Evolutionary conservation across 2,797 vertebrate genomes (phyloP), one percentile per base, ranked within the genome.

Genomic region (Neomorphus geoffroyi): DNA sequence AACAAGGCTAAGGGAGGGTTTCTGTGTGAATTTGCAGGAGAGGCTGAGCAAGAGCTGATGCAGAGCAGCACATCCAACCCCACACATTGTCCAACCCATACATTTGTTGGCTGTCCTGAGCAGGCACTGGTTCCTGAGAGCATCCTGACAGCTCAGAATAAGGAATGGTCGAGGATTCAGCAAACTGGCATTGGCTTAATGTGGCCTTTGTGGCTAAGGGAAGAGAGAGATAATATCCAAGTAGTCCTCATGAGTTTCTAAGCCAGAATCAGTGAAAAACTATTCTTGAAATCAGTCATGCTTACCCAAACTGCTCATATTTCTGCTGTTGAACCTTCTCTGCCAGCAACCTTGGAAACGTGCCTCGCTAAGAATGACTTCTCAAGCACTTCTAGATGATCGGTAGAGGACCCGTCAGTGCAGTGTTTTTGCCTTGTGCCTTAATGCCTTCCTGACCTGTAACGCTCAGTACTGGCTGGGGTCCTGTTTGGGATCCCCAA

Each of bases 151-250:
- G 27, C 43, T 80, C n/a, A 4, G 17, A 32, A 6, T 24, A 18
- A 37, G 41, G 51, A 43, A 8, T 0, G 6, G 18, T 45, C 0
- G 1, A 41, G 51, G 51, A 39, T 56, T 77, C 67, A 8, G 9
- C 2, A 0, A 0, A 2, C 54, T 28, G 78, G 26, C 5, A 2
- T 10, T 11, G 6, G 33, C 56, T 61, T 39, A 64, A 22, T 0
- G 0, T 18, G 19, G 39, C 43, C 16, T 72, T 39, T 0, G 4
- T 54, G 86, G 32, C 74, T 39, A 18, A 7, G 32, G 45, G 18
- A 53, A n/a, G 18, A 46, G 72, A 28, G 43, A 23, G 4, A 26
- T 10, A 9, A 22, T 28, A 60, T 56, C 43, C 1, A 9, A 17
- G 30, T 41, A 77, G 60, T 27, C 48, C 28, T 57, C 18, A 2